A percentile compares a stretch with the other conserved stretches of the same genome.
phyloP scores from a whole-genome alignment of 2,797 vertebrate species.

The Catharus ustulatus region DNA sequence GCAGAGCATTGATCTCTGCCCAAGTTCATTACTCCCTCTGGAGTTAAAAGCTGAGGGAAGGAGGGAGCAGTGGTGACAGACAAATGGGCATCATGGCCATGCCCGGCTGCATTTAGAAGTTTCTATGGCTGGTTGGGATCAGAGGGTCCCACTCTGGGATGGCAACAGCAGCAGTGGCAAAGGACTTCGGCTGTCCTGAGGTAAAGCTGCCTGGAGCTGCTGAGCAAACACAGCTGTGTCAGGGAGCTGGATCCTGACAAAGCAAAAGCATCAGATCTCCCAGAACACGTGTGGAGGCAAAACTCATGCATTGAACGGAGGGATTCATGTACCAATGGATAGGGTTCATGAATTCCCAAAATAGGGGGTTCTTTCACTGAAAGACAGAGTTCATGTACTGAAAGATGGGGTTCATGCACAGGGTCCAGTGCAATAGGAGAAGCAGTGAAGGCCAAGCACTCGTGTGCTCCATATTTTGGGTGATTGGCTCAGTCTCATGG shows the following conservation, averaged over 20 bases:
- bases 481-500: rapidly evolving
- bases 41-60: not conserved
- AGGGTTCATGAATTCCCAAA: not conserved
- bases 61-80: not conserved
- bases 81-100: rapidly evolving
- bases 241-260: not conserved
- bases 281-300: rapidly evolving
- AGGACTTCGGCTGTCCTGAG: not conserved
- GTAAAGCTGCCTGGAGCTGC: not conserved
- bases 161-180: not conserved
- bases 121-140: not conserved
- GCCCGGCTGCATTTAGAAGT: not conserved
- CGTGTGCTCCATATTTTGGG: not conserved
- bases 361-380: not conserved
- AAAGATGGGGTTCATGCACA: not conserved
- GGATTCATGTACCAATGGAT: not conserved
- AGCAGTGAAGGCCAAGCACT: not conserved
- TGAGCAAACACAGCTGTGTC: not conserved
- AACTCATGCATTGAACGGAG: rapidly evolving
- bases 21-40: constrained; percentile 10
- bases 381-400: not conserved
- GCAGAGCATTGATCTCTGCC: constrained; percentile 16
- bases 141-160: not conserved
- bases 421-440: not conserved
- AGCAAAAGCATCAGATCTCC: not conserved